Evolutionary conservation across 1,140 invertebrate species (phyloP).

Genomic region (Bombus pascuorum): DNA sequence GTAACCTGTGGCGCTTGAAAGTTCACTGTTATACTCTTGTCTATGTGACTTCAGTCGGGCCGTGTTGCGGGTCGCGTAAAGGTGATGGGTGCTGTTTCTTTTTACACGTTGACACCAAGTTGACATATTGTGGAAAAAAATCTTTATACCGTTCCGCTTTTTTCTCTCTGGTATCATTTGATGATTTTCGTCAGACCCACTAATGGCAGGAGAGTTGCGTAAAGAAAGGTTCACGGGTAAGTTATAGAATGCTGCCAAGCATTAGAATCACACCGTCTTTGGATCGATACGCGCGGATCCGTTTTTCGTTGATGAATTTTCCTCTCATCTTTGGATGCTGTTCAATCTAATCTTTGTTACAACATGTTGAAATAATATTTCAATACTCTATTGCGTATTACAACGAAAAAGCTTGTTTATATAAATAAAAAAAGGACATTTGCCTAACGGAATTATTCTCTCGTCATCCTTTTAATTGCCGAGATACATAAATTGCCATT

Average conservation of each 20-base stretch:
- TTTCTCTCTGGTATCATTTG: slow-evolving; percentile 11
- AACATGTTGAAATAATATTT: neutral
- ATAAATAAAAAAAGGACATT: neutral
- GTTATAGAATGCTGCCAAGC: slow-evolving; percentile 5
- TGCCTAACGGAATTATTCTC: neutral
- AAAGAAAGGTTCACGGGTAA: slow-evolving; percentile 39
- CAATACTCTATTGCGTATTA: neutral
- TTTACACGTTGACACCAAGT: slow-evolving; percentile 21
- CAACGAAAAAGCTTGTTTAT: neutral
- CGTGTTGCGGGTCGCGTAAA: slow-evolving; percentile 21
- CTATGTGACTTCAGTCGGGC: slow-evolving; percentile 12
- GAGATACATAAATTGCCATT: slow-evolving; percentile 24
- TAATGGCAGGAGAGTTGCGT: slow-evolving; percentile 46
- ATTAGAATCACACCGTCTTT: slow-evolving; percentile 20
- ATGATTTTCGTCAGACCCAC: slow-evolving; percentile 23
- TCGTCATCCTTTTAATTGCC: neutral
- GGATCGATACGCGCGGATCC: slow-evolving; percentile 37
- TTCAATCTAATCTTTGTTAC: neutral
- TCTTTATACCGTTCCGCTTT: neutral
- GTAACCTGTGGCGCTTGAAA: slow-evolving; percentile 53
- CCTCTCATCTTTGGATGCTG: slow-evolving; percentile 20
- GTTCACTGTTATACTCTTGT: slow-evolving; percentile 25
- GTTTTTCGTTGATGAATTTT: slow-evolving; percentile 12
- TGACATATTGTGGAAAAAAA: slow-evolving; percentile 36
- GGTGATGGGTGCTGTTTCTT: slow-evolving; percentile 23